Percentiles rank a stretch among this genome's conserved stretches.
phyloP scores from a whole-genome alignment of 2,888 invertebrate genomes.

The Carpatolechia fugitivella region DNA sequence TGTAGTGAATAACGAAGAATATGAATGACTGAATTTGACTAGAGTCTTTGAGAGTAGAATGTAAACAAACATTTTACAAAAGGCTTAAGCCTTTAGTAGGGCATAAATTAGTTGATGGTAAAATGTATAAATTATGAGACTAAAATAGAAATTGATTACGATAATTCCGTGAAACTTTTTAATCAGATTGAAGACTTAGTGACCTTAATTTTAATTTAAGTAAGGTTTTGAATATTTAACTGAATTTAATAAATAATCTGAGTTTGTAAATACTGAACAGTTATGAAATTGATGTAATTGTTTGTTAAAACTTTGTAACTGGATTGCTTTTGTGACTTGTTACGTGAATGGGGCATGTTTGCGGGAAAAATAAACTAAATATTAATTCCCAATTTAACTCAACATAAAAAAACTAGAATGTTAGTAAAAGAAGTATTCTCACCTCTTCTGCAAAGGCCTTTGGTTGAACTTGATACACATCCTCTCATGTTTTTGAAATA shows the following conservation, averaged over 20 bases:
- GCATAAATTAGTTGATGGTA: too few species aligned
- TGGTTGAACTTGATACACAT: constrained; percentile 76
- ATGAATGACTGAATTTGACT: too few species aligned
- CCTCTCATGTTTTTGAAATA: constrained; percentile 69
- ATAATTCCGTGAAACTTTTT: background rate
- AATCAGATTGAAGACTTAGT: background rate
- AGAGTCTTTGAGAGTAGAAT: too few species aligned
- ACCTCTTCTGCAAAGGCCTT: constrained; percentile 70
- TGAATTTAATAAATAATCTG: background rate
- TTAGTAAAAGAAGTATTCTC: constrained; percentile 24
- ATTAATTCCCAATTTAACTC: constrained; percentile 8
- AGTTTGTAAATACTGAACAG: background rate
- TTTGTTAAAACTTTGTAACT: constrained; percentile 5
- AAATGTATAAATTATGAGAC: background rate
- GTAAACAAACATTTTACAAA: too few species aligned
- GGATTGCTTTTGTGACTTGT: background rate
- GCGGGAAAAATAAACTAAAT: constrained; percentile 3
- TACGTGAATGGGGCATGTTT: constrained; percentile 5
- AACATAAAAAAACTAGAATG: background rate
- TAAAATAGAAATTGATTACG: background rate
- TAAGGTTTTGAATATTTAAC: background rate
- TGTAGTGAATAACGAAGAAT: too few species aligned
- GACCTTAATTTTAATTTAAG: background rate
- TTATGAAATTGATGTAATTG: background rate
- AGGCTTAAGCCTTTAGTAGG: too few species aligned